phyloP scores from a whole-genome alignment of 2,888 invertebrate species.

The Agriopis marginaria region DNA sequence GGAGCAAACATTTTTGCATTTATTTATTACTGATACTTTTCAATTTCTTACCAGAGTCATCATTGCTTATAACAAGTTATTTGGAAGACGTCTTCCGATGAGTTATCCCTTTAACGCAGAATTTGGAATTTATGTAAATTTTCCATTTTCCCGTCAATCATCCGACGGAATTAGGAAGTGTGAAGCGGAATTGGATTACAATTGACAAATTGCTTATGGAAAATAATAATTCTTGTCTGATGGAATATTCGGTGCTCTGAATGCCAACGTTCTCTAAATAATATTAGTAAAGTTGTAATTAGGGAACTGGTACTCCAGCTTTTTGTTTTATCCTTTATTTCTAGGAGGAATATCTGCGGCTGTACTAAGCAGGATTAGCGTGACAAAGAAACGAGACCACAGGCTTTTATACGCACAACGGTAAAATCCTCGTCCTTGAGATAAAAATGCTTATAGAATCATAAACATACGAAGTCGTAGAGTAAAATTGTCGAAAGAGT shows the following conservation, averaged over 20 bases:
- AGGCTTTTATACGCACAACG: background rate
- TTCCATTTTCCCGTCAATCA: constrained; percentile 57
- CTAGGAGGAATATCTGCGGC: too few relatives aligned
- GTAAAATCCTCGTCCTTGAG: background rate
- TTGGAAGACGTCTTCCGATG: constrained; percentile 55
- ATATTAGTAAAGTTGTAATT: background rate
- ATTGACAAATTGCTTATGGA: constrained; percentile 42
- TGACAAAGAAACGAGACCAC: constrained; percentile 3
- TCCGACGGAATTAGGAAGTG: constrained; percentile 51
- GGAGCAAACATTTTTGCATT: too few relatives aligned
- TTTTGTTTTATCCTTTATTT: background rate
- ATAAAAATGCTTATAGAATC: constrained; percentile 21
- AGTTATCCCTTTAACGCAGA: constrained; percentile 63
- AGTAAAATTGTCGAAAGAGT: constrained; percentile 33
- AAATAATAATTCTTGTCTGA: constrained; percentile 10
- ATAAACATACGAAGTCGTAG: constrained; percentile 26
- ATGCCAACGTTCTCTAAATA: background rate
- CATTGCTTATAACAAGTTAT: constrained; percentile 60
- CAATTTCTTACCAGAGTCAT: constrained; percentile 49
- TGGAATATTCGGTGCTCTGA: background rate
- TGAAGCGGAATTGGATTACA: constrained; percentile 52
- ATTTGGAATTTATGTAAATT: constrained; percentile 58
- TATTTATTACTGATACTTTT: too few relatives aligned
- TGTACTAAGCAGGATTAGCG: background rate
- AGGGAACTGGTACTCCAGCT: background rate